phyloP scores from a whole-genome alignment of 2,797 vertebrate genomes.

The Masticophis lateralis region DNA sequence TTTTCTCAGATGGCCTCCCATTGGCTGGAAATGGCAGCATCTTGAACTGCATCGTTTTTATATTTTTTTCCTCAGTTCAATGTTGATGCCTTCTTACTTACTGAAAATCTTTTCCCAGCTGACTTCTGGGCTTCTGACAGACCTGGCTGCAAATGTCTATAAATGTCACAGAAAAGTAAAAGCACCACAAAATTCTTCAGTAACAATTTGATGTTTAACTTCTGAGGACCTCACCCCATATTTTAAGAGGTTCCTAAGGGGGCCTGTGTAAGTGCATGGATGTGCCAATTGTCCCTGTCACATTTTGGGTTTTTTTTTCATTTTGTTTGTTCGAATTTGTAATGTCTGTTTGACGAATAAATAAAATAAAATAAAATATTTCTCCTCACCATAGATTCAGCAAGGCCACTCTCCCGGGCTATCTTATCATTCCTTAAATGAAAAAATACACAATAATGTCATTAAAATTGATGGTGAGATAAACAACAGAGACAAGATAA shows the following conservation, averaged over 20 bases:
- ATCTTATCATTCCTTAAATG: not conserved
- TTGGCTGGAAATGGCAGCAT: not conserved
- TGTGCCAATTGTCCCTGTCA: no score
- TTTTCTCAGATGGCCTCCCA: not conserved
- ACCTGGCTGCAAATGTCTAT: not conserved
- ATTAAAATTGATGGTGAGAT: not conserved
- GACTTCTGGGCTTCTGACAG: not conserved
- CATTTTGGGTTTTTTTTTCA: not conserved
- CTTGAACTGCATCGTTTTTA: not conserved
- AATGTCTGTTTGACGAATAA: not conserved
- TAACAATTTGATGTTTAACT: not conserved
- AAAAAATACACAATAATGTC: not conserved
- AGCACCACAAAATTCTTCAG: not conserved
- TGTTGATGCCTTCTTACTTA: not conserved
- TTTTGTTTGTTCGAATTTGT: not conserved
- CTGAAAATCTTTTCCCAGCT: not conserved
- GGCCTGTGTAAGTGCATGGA: accelerated
- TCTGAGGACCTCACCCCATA: no score
- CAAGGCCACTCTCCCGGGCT: not conserved
- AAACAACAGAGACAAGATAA: not conserved
- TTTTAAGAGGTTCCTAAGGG: no score
- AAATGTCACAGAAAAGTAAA: not conserved
- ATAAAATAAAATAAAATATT: not conserved
- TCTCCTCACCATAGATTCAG: not conserved
- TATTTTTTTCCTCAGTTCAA: not conserved